A percentile compares a stretch with the other conserved stretches of the same genome.
Evolutionary conservation across 2,797 vertebrate genomes (phyloP).

Genomic region (Coccyzus lansbergi): DNA sequence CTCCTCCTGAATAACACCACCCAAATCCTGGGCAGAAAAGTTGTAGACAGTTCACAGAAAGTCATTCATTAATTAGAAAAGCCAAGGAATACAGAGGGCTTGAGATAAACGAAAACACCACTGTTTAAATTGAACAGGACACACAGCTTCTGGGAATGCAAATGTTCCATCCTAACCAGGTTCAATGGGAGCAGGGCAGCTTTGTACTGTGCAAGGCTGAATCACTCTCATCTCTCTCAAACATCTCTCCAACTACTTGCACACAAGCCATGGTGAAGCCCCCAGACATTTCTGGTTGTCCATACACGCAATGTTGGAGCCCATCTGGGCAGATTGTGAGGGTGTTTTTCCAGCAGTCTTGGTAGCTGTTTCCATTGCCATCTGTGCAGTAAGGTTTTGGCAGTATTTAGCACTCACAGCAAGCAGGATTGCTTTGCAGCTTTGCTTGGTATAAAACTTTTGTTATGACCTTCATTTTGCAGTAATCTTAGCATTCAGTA

Average conservation of each 20-base stretch:
- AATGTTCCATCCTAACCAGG: background rate
- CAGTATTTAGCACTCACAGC: background rate
- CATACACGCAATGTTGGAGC: background rate
- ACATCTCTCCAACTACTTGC: background rate
- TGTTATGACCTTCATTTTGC: constrained; percentile 32
- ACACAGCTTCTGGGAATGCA: background rate
- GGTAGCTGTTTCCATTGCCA: background rate
- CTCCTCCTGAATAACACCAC: background rate
- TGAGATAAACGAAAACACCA: background rate
- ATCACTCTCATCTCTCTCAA: background rate
- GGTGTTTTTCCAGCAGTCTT: background rate
- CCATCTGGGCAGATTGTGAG: background rate
- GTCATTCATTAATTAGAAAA: background rate
- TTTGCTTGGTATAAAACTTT: background rate
- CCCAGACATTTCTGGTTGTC: background rate
- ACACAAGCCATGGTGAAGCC: background rate
- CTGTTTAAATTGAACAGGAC: background rate
- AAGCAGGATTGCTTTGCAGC: background rate
- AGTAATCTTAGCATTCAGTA: constrained; percentile 31
- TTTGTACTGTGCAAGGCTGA: background rate
- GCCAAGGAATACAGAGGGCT: background rate
- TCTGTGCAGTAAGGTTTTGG: background rate
- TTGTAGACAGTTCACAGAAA: background rate
- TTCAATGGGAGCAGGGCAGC: background rate
- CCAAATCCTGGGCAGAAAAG: background rate